These are phyloP conservation scores for Pangasius macronema DNA, from an alignment of 2,797 vertebrate genomes.

Conservation along the genomic window DNA sequence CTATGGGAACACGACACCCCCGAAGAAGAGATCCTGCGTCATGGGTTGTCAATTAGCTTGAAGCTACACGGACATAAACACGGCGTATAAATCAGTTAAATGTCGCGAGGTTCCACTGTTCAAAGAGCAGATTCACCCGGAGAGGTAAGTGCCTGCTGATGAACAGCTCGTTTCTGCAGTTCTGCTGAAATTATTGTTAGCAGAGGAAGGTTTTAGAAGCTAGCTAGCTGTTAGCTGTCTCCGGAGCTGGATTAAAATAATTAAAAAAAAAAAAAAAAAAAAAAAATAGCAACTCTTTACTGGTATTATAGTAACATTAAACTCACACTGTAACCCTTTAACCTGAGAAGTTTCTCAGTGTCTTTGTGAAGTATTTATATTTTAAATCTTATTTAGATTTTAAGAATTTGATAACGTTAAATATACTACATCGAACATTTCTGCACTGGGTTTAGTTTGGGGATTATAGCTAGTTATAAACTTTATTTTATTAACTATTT, in stretches of 20 bases:
- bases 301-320: not conserved
- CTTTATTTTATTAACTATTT: not conserved
- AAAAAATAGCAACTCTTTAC: no score
- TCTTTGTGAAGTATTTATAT: not conserved
- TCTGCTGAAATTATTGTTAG: not conserved
- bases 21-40: constrained; percentile 7
- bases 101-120: not conserved
- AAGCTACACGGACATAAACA: constrained; percentile 10
- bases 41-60: constrained; percentile 6
- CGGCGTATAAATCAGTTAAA: not conserved
- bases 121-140: not conserved
- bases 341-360: not conserved
- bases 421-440: not conserved
- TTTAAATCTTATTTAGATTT: not conserved
- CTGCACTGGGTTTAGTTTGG: no score
- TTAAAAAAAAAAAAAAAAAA: no score
- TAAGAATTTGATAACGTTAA: no score
- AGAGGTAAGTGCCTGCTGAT: not conserved
- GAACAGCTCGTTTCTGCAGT: not conserved
- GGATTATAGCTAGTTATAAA: no score
- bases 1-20: not conserved
- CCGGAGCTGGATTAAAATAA: not conserved
- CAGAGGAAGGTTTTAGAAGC: not conserved
- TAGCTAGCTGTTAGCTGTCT: not conserved
- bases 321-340: not conserved